These are phyloP conservation scores for Neogale vison DNA, from an alignment of 2,113 vertebrate genomes.

Conservation along the genomic window DNA sequence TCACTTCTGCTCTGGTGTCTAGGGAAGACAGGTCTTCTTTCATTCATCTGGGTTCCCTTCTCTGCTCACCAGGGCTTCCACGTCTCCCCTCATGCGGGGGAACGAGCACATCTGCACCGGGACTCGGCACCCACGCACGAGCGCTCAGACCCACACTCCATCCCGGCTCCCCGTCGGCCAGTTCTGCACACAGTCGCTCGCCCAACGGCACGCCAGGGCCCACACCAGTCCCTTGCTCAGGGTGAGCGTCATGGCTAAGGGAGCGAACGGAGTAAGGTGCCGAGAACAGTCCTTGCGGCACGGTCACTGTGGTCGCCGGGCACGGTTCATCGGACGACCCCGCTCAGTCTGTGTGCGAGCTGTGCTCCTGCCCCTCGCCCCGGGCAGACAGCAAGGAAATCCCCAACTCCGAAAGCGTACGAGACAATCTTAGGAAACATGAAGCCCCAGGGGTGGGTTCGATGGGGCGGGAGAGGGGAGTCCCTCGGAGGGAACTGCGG, in stretches of 20 bases:
- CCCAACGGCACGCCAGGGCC: rapidly evolving
- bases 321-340: rapidly evolving
- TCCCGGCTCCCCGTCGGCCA: too few species aligned
- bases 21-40: not conserved
- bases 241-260: rapidly evolving
- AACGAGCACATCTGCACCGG: not conserved
- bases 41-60: not conserved
- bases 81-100: not conserved
- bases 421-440: not conserved
- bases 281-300: rapidly evolving
- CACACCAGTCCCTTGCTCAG: not conserved
- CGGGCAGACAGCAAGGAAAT: not conserved
- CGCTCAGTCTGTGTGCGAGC: not conserved
- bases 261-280: rapidly evolving
- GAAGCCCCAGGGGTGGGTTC: not conserved
- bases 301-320: rapidly evolving
- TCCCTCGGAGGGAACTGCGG: rapidly evolving
- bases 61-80: not conserved
- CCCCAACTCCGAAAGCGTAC: not conserved
- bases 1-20: not conserved
- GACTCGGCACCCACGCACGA: not conserved
- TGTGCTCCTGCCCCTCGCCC: too few species aligned
- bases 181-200: too few species aligned
- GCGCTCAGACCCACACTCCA: not conserved
- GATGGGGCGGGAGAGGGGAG: not conserved